Evolutionary conservation across 2,113 vertebrate species (phyloP).

Genomic region (Trematocara unimaculatum): DNA sequence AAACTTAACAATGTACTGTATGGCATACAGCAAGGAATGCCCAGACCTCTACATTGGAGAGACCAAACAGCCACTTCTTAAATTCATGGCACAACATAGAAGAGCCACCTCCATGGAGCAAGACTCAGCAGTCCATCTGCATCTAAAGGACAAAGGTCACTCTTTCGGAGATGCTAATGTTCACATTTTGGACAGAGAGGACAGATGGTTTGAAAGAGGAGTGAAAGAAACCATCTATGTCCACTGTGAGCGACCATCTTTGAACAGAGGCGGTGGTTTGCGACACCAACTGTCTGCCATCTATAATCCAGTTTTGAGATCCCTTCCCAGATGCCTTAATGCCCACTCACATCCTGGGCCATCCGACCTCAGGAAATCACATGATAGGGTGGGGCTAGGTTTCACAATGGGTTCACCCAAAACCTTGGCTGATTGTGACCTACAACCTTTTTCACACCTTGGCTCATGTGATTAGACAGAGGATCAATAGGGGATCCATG

Average conservation of each 20-base stretch:
- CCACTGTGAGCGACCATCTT: background rate
- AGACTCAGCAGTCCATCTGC: background rate
- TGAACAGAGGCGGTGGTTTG: background rate
- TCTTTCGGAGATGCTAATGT: background rate
- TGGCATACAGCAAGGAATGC: background rate
- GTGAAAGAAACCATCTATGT: background rate
- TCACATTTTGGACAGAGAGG: background rate
- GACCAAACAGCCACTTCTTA: rapidly evolving
- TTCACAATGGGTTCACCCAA: background rate
- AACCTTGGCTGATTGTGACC: background rate
- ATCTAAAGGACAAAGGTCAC: rapidly evolving
- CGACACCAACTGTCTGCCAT: rapidly evolving
- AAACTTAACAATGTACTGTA: background rate
- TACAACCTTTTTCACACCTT: rapidly evolving
- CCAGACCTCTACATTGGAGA: background rate
- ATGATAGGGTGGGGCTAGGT: background rate
- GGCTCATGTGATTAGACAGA: background rate
- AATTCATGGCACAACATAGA: background rate
- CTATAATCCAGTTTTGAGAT: background rate
- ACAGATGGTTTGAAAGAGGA: background rate
- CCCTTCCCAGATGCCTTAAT: rapidly evolving
- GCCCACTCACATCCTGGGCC: background rate
- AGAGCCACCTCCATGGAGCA: rapidly evolving
- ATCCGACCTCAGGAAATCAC: background rate
- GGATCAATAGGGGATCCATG: background rate